Evolutionary conservation across 2,888 invertebrate genomes (phyloP).

Genomic region (Cerastoderma edule): DNA sequence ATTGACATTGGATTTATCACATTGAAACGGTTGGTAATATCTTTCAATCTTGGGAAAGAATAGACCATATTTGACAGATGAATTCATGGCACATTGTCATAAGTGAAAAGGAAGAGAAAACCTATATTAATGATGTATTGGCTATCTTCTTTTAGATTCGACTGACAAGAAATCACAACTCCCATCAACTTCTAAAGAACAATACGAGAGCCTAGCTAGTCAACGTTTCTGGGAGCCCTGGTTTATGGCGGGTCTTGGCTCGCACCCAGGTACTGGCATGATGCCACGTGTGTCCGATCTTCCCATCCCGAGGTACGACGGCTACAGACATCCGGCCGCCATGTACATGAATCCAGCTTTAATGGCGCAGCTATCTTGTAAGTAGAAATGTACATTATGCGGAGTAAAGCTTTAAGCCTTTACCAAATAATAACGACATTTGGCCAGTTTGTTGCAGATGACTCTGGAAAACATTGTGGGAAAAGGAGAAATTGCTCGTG

Average conservation of each 20-base stretch:
- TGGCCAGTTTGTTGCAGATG: neutral
- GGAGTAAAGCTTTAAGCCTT: neutral
- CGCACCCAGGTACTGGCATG: neutral
- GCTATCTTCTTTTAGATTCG: neutral
- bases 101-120: neutral
- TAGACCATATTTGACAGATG: neutral
- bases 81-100: neutral
- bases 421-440: neutral
- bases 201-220: neutral
- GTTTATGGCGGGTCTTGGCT: neutral
- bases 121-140: neutral
- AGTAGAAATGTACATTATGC: conserved; percentile 2
- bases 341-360: conserved; percentile 13
- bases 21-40: neutral
- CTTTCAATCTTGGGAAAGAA: neutral
- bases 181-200: neutral
- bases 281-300: neutral
- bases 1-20: neutral
- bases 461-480: neutral
- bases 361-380: conserved; percentile 13
- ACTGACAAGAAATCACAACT: neutral
- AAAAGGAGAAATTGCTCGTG: neutral
- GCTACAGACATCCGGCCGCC: neutral
- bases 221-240: neutral
- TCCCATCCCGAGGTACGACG: neutral